Base-by-base conservation (phyloP, 2,113 vertebrate species). In the Sinocyclocheilus anophthalmus region DNA sequence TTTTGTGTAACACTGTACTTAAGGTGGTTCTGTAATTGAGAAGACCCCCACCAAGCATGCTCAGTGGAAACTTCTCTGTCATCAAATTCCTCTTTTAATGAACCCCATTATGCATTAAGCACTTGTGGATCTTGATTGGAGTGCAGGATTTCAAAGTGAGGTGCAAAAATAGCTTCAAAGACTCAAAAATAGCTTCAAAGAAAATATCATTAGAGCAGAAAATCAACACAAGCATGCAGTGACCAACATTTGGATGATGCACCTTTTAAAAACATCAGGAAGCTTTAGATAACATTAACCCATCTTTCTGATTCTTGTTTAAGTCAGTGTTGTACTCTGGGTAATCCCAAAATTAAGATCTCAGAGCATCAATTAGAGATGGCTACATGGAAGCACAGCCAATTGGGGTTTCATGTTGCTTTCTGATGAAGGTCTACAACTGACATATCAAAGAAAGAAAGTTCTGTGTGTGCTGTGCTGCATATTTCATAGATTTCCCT, bases 141-240 rank as follows among this genome's bases (percentile, higher is more conserved):
- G 80, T 81, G 70, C 85, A 61, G 42, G 22, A 61, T 77, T 87
- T 88, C 80, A 88, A 88, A 88, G 87, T 63, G 80, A 37, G 72
- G 20, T 70, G 48, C 57, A 85, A 80, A 88, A 90, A 85, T 87
- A 88, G 81, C 85, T 77, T 85, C 87, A 88, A 88, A 88, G 87
- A 67, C 73, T 82, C 53, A 45, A 79, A 88, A 90, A 87, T 87
- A 88, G 83, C 85, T 76, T 85, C 87, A 88, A 88, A 77, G 61
- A 88, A 89, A 84, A 72, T 85, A 89, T 86, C 61, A 84, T 73
- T 63, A 86, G 33, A 48, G 55, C 37, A 76, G 45, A 70, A 76
- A 48, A 82, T 33, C 77, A 90, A 88, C 81, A 86, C 84, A 84
- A 69, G 57, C 81, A 55, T 5, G 24, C 14, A 84, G 6, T 86